Evolutionary conservation across 2,797 vertebrate genomes (phyloP), one percentile per base, ranked within the genome.

Genomic region (Alcedo atthis): DNA sequence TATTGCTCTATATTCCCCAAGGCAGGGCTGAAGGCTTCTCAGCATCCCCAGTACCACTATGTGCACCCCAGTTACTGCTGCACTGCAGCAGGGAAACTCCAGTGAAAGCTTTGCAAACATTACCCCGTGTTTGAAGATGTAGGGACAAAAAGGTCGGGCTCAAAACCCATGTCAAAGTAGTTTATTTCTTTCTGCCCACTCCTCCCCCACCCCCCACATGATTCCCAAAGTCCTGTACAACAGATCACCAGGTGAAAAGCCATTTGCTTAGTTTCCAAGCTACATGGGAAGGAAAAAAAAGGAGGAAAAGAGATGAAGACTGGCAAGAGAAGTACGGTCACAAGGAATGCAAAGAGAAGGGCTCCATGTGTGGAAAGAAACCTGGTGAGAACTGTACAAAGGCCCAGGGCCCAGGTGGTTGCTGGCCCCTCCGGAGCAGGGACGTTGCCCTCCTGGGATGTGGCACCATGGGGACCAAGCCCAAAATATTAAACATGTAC

Each of bases 381-480:
- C 75, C 85, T 10, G 3, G 74, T 77, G 89, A 86, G 91, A 75
- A 84, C 87, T 95, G 93, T 96, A 97, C 97, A 97, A 26, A 82
- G 73, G 67, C 66, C 63, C 28, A 19, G 0, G 54, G 79, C 26
- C 42, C 10, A 32, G 33, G 79, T 15, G 54, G 68, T 77, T 17
- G 67, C 55, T 10, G 9, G 9, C 58, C 68, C 25, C 68, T 43
- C 74, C 5, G 35, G 81, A 78, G 94, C 89, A 55, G 73, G 73
- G 33, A 64, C 42, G 28, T 37, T 6, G 2, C 40, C 54, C 88
- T 66, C 49, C 58, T 0, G 2, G 75, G 74, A 46, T 5, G 5
- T 1, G 10, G 69, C 15, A 5, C 20, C 1, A 3, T 57, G 35
- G 18, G 18, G 79, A 82, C 82, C 51, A 2, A 87, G 33, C 57